phyloP scores from a whole-genome alignment of 2,797 vertebrate genomes.

The Enteromius trimaculatus region DNA sequence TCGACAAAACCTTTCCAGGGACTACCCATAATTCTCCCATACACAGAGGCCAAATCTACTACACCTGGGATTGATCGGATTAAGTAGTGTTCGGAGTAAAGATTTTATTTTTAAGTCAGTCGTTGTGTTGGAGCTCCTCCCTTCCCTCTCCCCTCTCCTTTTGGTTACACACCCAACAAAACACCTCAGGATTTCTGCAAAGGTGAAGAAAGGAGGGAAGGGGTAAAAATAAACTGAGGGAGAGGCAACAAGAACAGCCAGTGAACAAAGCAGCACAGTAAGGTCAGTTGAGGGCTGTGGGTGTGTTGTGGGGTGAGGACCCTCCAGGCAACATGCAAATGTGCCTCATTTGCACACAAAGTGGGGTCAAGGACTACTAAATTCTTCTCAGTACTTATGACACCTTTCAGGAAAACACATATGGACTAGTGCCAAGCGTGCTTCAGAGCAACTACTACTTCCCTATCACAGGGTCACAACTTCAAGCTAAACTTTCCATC shows the following conservation, averaged over 20 bases:
- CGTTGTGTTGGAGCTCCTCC: conserved; percentile 45
- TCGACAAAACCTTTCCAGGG: conserved; percentile 86
- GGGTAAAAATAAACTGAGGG: conserved; percentile 57
- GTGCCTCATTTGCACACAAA: neutral
- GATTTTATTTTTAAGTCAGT: conserved; percentile 32
- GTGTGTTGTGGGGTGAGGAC: conserved; percentile 55
- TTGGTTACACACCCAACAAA: conserved; percentile 76
- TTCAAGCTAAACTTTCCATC: neutral
- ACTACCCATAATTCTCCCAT: conserved; percentile 83
- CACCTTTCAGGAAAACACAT: neutral
- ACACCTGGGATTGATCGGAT: conserved; percentile 55
- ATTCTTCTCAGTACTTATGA: neutral
- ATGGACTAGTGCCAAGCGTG: neutral
- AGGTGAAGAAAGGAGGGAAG: conserved; percentile 77
- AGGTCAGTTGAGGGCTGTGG: conserved; percentile 59
- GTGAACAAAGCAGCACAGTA: conserved; percentile 73
- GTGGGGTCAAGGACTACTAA: neutral
- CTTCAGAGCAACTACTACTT: neutral
- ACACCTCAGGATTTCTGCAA: conserved; percentile 83
- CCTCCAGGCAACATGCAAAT: conserved; percentile 8
- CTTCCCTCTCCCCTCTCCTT: conserved; percentile 61
- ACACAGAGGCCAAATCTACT: conserved; percentile 53
- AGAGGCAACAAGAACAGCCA: conserved; percentile 78
- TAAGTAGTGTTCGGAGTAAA: conserved; percentile 48
- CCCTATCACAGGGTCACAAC: neutral